Evolutionary conservation across 1,140 invertebrate genomes (phyloP), one percentile per base, ranked within the genome.

Genomic region (Megalonaias nervosa): DNA sequence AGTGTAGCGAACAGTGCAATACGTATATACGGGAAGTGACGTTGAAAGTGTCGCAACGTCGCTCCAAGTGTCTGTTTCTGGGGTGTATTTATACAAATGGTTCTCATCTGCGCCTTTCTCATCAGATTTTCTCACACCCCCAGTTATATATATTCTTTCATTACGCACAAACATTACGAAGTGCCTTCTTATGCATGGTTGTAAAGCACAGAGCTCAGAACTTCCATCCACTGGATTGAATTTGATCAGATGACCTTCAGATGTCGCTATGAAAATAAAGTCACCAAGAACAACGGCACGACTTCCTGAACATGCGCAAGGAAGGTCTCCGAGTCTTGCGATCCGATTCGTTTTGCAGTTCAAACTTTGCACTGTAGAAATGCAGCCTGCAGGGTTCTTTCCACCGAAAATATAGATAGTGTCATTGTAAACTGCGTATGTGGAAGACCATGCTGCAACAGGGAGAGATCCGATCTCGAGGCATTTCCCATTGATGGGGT

Each of bases 371-470:
- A 60, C 65, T 17, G 59, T 67, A 17, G 76, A 57, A 11, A 73
- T 59, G 6, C 65, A n/a, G 11, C 76, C 76, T 21, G 76, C 64
- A 1, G 48, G 38, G 6, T 70, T 73, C 74, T 60, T 68, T 23
- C 76, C 76, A 2, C 76, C 76, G 69, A 78, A 78, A 48, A 78
- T 61, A 74, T 73, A 78, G 9, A 78, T 78, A 19, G 73, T 78
- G 38, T 69, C 62, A 68, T 78, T 23, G 58, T 68, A 61, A 17
- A 60, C 31, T 15, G 65, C 62, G 38, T 64, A 73, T 14, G 60
- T 67, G 13, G 70, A 38, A n/a, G 70, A 68, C 15, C 48, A 19
- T 2, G 74, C 71, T 5, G 67, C 71, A 9, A 60, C n/a, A 26
- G 59, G 55, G 16, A 78, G 61, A 2, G 76, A 78, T 17, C 57